phyloP scores from a whole-genome alignment of 1,140 invertebrate species.

The Coelopa frigida region DNA sequence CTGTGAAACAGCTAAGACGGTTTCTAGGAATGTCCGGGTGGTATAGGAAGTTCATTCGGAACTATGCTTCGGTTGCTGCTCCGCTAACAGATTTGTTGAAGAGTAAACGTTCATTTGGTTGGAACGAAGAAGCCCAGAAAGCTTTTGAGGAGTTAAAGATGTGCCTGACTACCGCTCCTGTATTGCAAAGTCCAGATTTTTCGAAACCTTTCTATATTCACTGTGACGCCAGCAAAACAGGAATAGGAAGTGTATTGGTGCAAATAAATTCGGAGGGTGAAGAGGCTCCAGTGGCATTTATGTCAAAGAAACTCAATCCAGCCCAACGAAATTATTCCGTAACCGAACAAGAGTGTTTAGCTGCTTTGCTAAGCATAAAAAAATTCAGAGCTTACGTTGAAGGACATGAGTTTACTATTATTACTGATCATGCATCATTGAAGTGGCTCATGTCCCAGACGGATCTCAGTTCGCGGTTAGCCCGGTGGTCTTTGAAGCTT shows the following conservation, averaged over 20 bases:
- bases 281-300: constrained; percentile 7
- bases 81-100: constrained; percentile 3
- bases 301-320: constrained; percentile 9
- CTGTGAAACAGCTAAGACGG: constrained; percentile 1
- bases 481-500: too few relatives aligned
- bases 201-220: constrained; percentile 11
- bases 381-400: too few relatives aligned
- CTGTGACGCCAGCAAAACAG: constrained; percentile 12
- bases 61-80: constrained; percentile 1
- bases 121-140: neutral
- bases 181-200: constrained; percentile 18
- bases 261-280: constrained; percentile 1
- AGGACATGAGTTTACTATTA: too few relatives aligned
- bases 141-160: neutral
- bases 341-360: constrained; percentile 8
- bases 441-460: too few relatives aligned
- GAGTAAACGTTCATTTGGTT: neutral
- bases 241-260: constrained; percentile 5
- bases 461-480: too few relatives aligned
- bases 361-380: constrained; percentile 2
- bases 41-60: neutral
- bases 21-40: constrained; percentile 6
- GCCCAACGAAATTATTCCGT: constrained; percentile 10
- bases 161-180: constrained; percentile 1
- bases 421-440: too few relatives aligned